phyloP scores from a whole-genome alignment of 2,797 vertebrate species.

The Epinephelus coioides region DNA sequence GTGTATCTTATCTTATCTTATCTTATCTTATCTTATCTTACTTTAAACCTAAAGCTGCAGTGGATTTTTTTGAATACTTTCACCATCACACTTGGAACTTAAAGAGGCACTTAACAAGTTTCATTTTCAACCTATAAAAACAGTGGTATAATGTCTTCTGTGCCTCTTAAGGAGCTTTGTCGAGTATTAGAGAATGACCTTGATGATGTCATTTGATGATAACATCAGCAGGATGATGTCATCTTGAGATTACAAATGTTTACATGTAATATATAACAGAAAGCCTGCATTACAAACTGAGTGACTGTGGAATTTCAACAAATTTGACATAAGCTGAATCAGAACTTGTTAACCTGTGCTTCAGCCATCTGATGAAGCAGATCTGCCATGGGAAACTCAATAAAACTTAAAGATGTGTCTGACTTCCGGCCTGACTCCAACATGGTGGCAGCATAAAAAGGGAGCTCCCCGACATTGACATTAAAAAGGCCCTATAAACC shows the following conservation, averaged over 20 bases:
- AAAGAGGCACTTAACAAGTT: background rate
- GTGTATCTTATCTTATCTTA: too few species aligned
- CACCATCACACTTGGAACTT: background rate
- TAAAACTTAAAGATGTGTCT: too few species aligned
- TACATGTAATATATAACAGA: background rate
- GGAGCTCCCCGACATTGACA: background rate
- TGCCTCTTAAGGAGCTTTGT: too few species aligned
- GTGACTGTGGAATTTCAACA: background rate
- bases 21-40: too few species aligned
- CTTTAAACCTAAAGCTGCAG: too few species aligned
- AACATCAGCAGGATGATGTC: background rate
- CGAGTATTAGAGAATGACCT: too few species aligned
- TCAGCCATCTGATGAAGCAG: background rate
- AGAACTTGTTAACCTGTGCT: background rate
- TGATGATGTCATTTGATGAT: background rate
- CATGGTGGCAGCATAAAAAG: constrained; percentile 2
- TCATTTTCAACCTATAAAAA: background rate
- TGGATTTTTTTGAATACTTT: background rate
- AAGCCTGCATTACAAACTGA: background rate
- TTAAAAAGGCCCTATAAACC: background rate
- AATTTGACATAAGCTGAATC: background rate
- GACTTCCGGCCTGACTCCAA: too few species aligned
- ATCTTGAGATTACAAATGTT: background rate
- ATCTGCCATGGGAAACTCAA: background rate
- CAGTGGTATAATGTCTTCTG: background rate